Conservation (phyloP, 2,797 vertebrate species). For the Aplochiton taeniatus region DNA sequence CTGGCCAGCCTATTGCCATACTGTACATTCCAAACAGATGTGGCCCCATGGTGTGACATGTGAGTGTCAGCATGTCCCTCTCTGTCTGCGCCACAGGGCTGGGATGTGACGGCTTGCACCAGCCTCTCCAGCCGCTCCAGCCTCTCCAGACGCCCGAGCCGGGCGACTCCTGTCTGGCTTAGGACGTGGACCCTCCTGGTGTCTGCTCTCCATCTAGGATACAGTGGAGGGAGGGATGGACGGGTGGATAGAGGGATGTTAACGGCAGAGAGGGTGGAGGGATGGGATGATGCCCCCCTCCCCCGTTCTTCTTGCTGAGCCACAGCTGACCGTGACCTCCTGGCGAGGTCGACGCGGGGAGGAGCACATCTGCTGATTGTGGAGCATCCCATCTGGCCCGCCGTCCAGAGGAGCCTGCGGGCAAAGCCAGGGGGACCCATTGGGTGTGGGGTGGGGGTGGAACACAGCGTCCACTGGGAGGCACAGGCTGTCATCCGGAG, state of each 20-base stretch:
- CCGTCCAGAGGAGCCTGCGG: conserved; percentile 35
- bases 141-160: conserved; percentile 37
- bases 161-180: conserved; percentile 44
- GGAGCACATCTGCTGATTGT: conserved; percentile 61
- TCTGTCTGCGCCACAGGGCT: conserved; percentile 18
- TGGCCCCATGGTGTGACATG: too few relatives aligned
- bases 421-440: not conserved
- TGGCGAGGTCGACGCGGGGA: conserved; percentile 35
- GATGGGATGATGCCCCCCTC: not conserved
- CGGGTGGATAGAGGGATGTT: conserved; percentile 30
- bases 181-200: conserved; percentile 58
- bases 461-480: conserved; percentile 7
- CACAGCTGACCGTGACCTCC: conserved; percentile 55
- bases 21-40: too few relatives aligned
- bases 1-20: too few relatives aligned
- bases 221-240: conserved; percentile 2
- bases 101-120: conserved; percentile 26
- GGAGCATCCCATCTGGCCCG: conserved; percentile 63
- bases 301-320: conserved; percentile 17
- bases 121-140: conserved; percentile 43
- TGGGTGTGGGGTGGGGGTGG: not conserved
- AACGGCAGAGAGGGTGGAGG: conserved; percentile 26
- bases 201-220: conserved; percentile 49
- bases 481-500: conserved; percentile 19
- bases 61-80: not conserved